Percentiles rank a stretch among this genome's conserved stretches.
Evolutionary conservation across 2,888 invertebrate genomes (phyloP).

Genomic region (Emmelina monodactyla): DNA sequence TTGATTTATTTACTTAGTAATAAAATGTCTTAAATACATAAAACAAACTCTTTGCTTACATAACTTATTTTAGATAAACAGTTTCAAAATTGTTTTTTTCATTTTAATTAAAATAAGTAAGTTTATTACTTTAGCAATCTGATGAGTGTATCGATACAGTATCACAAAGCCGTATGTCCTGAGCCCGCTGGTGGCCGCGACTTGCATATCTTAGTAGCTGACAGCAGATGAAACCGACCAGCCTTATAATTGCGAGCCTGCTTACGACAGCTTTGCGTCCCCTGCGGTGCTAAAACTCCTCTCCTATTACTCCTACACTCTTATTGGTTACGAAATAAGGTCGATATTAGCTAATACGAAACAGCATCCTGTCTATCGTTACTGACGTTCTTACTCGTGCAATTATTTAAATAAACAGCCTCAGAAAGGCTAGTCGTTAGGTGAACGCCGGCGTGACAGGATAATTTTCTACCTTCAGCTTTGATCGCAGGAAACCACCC

Average conservation of each 20-base stretch:
- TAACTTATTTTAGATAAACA: too few species aligned
- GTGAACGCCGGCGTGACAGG: slow-evolving; percentile 5
- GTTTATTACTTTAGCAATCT: too few species aligned
- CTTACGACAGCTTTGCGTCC: background rate
- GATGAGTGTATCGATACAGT: too few species aligned
- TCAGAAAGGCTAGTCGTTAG: slow-evolving; percentile 4
- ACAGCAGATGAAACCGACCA: background rate
- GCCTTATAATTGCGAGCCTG: background rate
- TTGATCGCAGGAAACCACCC: slow-evolving; percentile 6
- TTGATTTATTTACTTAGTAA: too few species aligned
- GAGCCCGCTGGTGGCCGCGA: background rate
- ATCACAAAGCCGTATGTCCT: background rate
- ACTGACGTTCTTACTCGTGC: slow-evolving; percentile 7
- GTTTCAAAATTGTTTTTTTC: too few species aligned
- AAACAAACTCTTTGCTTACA: too few species aligned
- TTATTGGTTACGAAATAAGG: background rate
- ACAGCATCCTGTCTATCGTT: background rate
- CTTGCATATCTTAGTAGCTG: background rate
- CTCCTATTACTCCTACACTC: background rate
- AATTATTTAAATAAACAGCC: slow-evolving; percentile 16
- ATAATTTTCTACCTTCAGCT: slow-evolving; percentile 5
- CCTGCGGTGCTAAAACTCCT: background rate
- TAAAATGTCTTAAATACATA: too few species aligned
- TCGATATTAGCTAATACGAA: background rate
- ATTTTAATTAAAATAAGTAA: too few species aligned